Evolutionary conservation across 2,888 invertebrate genomes (phyloP), one percentile per base, ranked within the genome.

Genomic region (Drosophila peninsularis): DNA sequence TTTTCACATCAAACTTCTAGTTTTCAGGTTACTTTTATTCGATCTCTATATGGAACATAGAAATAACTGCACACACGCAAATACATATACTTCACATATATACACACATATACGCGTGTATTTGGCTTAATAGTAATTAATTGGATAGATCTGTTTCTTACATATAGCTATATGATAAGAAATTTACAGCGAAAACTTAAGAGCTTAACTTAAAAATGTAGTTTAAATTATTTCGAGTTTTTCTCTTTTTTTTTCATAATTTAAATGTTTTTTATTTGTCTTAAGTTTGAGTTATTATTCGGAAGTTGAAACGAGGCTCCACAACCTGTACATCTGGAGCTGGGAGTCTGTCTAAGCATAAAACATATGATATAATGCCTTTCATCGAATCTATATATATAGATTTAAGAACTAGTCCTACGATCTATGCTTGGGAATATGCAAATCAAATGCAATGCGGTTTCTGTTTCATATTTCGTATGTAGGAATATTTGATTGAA

Each of bases 401-500:
- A 39, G n/a, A 54, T 49, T 66, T 71, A 57, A 42, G 41, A 32
- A 44, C 62, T 82, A 82, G 52, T 37, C 54, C 67, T 77, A 32
- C 30, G 54, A 53, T 44, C 49, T 62, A 53, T 30, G 70, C 66
- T 74, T 84, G 88, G 82, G 64, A 87, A 81, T 84, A 68, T 71
- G 69, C 66, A 73, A 54, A 56, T 53, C 47, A 80, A 83, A 87
- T 83, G 88, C 83, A 74, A 61, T 67, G 27, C 54, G 52, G 71
- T 62, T 24, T 68, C 6, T 73, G 58, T 30, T 68, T 37, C 24
- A 19, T 24, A 34, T 57, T 64, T 72, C 30, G 30, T 53, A 54
- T 37, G 41, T 87, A 82, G 82, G 82, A 87, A 87, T 84, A 69
- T 68, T 73, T 67, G 50, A 13, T 24, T 66, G 55, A 63, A 68